These are phyloP conservation scores for Plebejus argus DNA, from an alignment of 2,888 invertebrate genomes.

Conservation along the genomic window DNA sequence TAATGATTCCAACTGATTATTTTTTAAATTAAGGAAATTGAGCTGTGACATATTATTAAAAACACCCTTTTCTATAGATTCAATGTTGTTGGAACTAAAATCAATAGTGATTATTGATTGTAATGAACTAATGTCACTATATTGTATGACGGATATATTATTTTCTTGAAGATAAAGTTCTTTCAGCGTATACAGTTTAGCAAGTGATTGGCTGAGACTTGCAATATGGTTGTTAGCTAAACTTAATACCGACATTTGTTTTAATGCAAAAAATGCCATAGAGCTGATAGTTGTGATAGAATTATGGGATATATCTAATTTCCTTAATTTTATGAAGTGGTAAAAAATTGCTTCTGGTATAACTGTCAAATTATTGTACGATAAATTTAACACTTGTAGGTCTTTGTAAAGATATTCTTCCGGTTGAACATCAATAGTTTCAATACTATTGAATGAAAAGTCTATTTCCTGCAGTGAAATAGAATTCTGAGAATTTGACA, in stretches of 20 bases:
- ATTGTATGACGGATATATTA: conserved; percentile 48
- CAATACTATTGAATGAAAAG: not conserved
- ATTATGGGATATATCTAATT: not conserved
- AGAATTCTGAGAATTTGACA: not conserved
- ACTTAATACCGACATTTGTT: not conserved
- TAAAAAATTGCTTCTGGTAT: not conserved
- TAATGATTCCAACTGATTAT: not conserved
- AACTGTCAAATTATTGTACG: not conserved
- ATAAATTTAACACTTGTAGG: not conserved
- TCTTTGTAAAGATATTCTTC: not conserved
- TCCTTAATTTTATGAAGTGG: not conserved
- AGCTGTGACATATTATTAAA: conserved; percentile 6
- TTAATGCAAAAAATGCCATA: not conserved
- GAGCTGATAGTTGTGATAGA: not conserved
- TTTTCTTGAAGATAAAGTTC: conserved; percentile 55
- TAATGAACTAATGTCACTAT: conserved; percentile 41
- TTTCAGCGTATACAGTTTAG: conserved; percentile 51
- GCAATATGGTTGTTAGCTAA: not conserved
- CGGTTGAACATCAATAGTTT: not conserved
- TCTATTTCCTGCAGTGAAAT: not conserved
- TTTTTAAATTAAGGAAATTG: not conserved
- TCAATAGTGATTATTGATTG: conserved; percentile 43
- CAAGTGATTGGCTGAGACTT: not conserved
- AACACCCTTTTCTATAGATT: conserved; percentile 43
- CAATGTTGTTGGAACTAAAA: conserved; percentile 54